These are phyloP conservation scores for Ochotona princeps DNA, from an alignment of 2,113 vertebrate species.

Conservation along the genomic window DNA sequence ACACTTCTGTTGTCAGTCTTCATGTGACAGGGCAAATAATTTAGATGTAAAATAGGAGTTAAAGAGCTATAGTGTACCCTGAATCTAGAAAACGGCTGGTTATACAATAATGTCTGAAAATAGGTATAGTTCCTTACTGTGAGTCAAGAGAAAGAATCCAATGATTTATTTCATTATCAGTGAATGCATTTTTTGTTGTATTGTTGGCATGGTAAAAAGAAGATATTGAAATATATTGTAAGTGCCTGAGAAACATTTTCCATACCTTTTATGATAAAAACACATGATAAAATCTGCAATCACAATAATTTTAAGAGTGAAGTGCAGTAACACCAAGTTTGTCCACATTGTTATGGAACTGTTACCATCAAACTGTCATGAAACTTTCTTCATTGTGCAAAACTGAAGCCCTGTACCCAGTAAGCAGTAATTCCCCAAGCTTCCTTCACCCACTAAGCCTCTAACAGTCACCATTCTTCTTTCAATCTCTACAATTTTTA, in stretches of 20 bases:
- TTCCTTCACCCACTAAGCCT: neutral
- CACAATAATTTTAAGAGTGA: neutral
- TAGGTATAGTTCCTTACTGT: neutral
- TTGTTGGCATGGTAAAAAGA: conserved; percentile 1
- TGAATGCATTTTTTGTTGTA: neutral
- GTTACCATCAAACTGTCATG: neutral
- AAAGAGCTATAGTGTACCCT: neutral
- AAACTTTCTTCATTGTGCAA: neutral
- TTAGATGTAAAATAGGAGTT: neutral
- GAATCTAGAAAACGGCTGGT: neutral
- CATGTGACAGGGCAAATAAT: neutral
- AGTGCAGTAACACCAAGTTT: neutral
- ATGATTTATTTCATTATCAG: neutral
- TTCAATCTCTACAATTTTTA: neutral
- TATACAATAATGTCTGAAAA: neutral
- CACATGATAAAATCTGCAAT: neutral
- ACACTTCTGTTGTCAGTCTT: neutral
- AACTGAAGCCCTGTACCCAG: neutral
- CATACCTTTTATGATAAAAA: neutral
- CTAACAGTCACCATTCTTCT: neutral
- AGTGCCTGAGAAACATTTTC: neutral
- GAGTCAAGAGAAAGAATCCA: neutral
- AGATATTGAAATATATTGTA: conserved; percentile 27
- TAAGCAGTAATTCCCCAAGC: neutral
- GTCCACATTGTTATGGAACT: neutral